Evolutionary conservation across 2,888 invertebrate species (phyloP).

Genomic region (Oxystoma pomonae): DNA sequence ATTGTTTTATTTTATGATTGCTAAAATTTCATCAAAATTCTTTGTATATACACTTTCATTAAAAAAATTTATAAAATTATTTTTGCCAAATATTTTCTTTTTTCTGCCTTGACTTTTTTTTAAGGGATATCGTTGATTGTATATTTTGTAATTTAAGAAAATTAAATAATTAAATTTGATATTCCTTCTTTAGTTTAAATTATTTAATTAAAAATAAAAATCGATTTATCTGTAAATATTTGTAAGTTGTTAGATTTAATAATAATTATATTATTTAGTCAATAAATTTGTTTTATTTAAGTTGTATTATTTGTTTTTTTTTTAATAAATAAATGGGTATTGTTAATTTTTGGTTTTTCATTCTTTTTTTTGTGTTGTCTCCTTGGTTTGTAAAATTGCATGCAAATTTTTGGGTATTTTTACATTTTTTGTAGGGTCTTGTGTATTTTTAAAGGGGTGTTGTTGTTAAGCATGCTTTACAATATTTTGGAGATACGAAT

Average conservation of each 20-base stretch:
- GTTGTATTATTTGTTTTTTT: slow-evolving; percentile 45
- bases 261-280: slow-evolving; percentile 17
- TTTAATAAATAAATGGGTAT: slow-evolving; percentile 45
- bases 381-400: not conserved
- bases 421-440: not conserved
- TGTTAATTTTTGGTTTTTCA: slow-evolving; percentile 42
- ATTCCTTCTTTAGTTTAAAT: too few relatives aligned
- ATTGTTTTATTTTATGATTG: too few relatives aligned
- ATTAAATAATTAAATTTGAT: too few relatives aligned
- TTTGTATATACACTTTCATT: too few relatives aligned
- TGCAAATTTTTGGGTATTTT: not conserved
- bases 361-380: slow-evolving; percentile 34
- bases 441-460: not conserved
- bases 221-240: slow-evolving; percentile 31
- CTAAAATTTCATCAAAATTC: too few relatives aligned
- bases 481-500: too few relatives aligned
- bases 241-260: slow-evolving; percentile 33
- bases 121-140: too few relatives aligned
- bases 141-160: too few relatives aligned
- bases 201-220: not conserved
- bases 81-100: too few relatives aligned
- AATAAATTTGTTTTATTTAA: slow-evolving; percentile 37
- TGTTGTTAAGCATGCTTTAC: too few relatives aligned
- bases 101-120: too few relatives aligned
- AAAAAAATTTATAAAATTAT: too few relatives aligned